Conservation (phyloP, 2,888 invertebrate genomes). For the Spicauda simplicius region DNA sequence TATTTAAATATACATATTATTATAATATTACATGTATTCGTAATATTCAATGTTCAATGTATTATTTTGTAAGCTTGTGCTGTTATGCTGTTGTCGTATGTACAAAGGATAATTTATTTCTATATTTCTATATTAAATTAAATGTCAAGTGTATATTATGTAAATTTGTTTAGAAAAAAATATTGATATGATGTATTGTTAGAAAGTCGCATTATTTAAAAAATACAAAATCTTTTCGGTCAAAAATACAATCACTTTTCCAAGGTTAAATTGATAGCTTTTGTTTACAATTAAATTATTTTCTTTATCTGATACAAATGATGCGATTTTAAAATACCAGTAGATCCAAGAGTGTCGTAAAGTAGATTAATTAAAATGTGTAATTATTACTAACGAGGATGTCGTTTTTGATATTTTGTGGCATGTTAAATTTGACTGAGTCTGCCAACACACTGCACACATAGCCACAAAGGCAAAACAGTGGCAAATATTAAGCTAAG, state of each 20-base stretch:
- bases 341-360: conserved; percentile 80
- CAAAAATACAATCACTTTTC: neutral
- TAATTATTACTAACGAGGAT: conserved; percentile 47
- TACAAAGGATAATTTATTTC: conserved; percentile 51
- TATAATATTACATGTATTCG: conserved; percentile 13
- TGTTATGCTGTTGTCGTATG: conserved; percentile 61
- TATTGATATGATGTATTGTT: conserved; percentile 36
- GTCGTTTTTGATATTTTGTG: conserved; percentile 49
- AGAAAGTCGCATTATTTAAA: conserved; percentile 37
- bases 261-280: neutral
- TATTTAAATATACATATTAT: conserved; percentile 44
- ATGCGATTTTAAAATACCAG: conserved; percentile 51
- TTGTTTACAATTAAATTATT: neutral
- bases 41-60: conserved; percentile 45
- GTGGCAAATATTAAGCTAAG: conserved; percentile 11
- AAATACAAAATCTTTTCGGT: conserved; percentile 5
- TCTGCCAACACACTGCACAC: conserved; percentile 83
- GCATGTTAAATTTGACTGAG: conserved; percentile 48
- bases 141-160: conserved; percentile 49
- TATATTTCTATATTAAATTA: conserved; percentile 28
- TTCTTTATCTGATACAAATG: conserved; percentile 39
- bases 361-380: conserved; percentile 45
- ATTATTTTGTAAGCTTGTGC: conserved; percentile 71
- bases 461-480: conserved; percentile 59
- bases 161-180: conserved; percentile 39